phyloP scores from a whole-genome alignment of 2,113 vertebrate species.

The Rhizomys pruinosus region DNA sequence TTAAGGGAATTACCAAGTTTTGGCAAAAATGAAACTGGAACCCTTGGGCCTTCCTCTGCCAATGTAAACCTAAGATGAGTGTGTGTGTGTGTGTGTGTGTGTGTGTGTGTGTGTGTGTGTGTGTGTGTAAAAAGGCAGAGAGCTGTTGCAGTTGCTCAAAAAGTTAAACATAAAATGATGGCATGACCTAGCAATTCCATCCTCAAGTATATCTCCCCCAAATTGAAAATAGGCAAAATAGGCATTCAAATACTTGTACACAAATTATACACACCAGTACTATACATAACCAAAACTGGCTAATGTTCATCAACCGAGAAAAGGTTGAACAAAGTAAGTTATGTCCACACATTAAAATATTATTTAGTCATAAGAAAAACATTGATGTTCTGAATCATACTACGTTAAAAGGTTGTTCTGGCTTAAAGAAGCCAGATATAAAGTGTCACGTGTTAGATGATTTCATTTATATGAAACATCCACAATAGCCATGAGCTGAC shows the following conservation, averaged over 20 bases:
- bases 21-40: constrained; percentile 4
- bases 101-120: not conserved
- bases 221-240: not conserved
- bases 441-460: not conserved
- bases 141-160: not conserved
- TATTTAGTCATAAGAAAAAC: not conserved
- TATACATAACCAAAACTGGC: not conserved
- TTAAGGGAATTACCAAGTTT: not conserved
- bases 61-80: not conserved
- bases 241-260: not conserved
- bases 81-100: not conserved
- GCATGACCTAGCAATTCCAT: not conserved
- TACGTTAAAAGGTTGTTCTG: not conserved
- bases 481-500: not conserved
- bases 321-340: not conserved
- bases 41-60: not conserved
- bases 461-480: constrained; percentile 16
- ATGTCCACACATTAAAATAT: not conserved
- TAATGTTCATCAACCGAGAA: not conserved
- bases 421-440: not conserved
- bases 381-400: not conserved
- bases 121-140: not conserved
- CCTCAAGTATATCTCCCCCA: not conserved
- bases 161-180: constrained; percentile 1
- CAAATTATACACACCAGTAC: not conserved